phyloP scores from a whole-genome alignment of 2,113 vertebrate species.

The Macrotis lagotis region DNA sequence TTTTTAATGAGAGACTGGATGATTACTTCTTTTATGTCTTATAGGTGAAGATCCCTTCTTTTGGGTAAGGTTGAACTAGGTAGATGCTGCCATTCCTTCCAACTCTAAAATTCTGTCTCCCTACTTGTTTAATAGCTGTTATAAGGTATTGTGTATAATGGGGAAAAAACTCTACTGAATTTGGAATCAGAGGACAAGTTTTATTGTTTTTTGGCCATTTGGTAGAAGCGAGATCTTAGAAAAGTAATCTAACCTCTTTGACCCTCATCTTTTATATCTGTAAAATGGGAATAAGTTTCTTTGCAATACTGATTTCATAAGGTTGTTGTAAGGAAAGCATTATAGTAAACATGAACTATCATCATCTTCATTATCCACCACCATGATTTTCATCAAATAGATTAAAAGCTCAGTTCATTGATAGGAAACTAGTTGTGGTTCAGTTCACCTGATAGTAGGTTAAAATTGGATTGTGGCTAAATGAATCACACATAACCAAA shows the following conservation, averaged over 20 bases:
- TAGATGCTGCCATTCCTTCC: not conserved
- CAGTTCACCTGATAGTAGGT: not conserved
- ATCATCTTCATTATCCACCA: not conserved
- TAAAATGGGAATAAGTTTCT: not conserved
- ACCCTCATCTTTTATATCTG: not conserved
- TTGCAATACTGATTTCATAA: not conserved
- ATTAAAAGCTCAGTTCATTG: not conserved
- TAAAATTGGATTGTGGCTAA: not conserved
- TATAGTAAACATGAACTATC: not conserved
- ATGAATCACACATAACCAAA: not conserved
- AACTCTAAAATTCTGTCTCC: not conserved
- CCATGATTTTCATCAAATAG: not conserved
- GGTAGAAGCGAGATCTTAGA: not conserved
- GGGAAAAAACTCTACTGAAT: not conserved
- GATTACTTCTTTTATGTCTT: not conserved
- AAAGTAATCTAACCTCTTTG: not conserved
- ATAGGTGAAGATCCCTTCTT: not conserved
- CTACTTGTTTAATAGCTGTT: conserved; percentile 9
- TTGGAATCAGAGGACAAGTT: not conserved
- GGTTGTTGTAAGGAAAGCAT: not conserved
- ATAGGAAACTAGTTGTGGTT: not conserved
- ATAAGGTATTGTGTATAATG: not conserved
- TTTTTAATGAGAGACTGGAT: not conserved
- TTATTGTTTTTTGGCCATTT: not conserved
- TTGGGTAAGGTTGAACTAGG: not conserved